Conservation (phyloP, 2,113 vertebrate genomes). For the Campylomormyrus tamandua region DNA sequence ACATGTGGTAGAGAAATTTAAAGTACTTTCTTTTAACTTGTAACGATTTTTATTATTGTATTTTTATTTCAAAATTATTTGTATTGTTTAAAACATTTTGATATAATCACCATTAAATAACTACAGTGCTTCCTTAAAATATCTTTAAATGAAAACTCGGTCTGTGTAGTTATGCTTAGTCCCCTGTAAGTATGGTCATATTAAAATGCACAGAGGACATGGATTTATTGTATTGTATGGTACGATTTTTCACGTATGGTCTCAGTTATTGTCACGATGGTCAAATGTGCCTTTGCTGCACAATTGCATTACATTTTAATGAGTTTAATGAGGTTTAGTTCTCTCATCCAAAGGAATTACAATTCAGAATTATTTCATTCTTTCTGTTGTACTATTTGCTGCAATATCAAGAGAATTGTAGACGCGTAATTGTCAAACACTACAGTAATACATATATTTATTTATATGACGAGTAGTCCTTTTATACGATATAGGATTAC, state of each 20-base stretch:
- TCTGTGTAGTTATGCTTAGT: neutral
- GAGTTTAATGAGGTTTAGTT: neutral
- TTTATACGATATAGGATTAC: neutral
- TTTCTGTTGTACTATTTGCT: neutral
- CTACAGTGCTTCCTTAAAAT: neutral
- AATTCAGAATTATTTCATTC: neutral
- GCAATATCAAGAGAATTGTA: neutral
- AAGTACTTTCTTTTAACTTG: neutral
- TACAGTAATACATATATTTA: neutral
- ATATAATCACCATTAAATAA: neutral
- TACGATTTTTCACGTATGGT: neutral
- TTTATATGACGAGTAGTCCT: neutral
- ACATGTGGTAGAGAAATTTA: neutral
- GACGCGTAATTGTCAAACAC: neutral
- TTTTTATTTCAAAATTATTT: neutral
- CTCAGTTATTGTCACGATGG: neutral
- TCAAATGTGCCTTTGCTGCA: neutral
- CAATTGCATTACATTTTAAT: neutral
- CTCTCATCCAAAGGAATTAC: neutral
- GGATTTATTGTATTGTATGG: neutral
- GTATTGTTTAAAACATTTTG: neutral
- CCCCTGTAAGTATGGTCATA: neutral
- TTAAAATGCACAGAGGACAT: neutral
- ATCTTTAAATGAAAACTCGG: neutral
- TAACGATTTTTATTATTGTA: too few species aligned